phyloP scores from a whole-genome alignment of 2,888 invertebrate species.

The Drosophila anceps region DNA sequence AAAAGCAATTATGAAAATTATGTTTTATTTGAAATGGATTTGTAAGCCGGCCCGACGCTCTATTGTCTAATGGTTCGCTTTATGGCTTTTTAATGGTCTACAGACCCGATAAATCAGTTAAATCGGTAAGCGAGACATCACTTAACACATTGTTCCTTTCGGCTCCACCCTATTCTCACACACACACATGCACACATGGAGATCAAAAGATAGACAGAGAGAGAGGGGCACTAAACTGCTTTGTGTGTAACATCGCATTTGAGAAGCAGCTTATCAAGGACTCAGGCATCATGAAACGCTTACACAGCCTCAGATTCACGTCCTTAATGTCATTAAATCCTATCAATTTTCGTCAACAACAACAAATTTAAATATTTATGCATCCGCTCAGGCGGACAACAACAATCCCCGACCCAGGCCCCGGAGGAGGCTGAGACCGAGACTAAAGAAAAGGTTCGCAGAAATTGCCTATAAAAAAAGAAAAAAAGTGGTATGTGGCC shows the following conservation, averaged over 20 bases:
- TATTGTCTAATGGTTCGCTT: constrained; percentile 49
- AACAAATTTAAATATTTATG: constrained; percentile 76
- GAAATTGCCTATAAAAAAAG: constrained; percentile 73
- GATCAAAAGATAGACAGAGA: too few species aligned
- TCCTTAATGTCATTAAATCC: constrained; percentile 78
- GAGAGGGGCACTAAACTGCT: constrained; percentile 24
- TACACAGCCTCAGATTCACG: constrained; percentile 26
- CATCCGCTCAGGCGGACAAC: constrained; percentile 58
- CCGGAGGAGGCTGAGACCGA: neutral
- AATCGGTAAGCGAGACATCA: constrained; percentile 52
- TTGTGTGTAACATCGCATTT: constrained; percentile 56
- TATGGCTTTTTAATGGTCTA: constrained; percentile 68
- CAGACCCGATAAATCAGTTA: constrained; percentile 64
- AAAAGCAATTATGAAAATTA: constrained; percentile 49
- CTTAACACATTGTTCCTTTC: constrained; percentile 58
- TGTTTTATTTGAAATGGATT: constrained; percentile 27
- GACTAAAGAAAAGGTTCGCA: constrained; percentile 59
- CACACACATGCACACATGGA: constrained; percentile 14
- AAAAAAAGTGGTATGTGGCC: constrained; percentile 44
- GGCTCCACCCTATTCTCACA: neutral
- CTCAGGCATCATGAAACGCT: constrained; percentile 34
- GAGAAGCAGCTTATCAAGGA: constrained; percentile 58
- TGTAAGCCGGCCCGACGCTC: constrained; percentile 13
- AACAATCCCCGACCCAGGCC: constrained; percentile 26
- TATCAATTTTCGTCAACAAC: constrained; percentile 74